These are phyloP conservation scores for Tapirus indicus DNA, from an alignment of 2,797 vertebrate species.

Conservation along the genomic window DNA sequence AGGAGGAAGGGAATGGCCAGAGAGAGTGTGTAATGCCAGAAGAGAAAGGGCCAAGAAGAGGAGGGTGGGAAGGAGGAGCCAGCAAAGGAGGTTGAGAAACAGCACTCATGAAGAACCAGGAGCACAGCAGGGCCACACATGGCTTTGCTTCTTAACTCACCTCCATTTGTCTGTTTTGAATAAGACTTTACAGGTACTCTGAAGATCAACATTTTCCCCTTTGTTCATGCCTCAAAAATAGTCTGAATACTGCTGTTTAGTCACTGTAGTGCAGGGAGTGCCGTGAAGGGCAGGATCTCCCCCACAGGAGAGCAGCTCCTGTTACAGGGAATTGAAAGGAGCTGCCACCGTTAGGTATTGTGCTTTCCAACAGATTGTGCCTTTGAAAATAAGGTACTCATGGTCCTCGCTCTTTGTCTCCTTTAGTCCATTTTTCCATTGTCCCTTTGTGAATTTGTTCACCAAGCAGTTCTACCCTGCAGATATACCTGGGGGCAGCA, in stretches of 20 bases:
- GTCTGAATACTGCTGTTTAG: background rate
- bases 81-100: background rate
- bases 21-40: background rate
- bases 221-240: background rate
- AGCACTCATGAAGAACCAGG: background rate
- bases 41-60: background rate
- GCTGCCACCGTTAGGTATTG: fast-evolving
- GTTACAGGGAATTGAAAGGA: background rate
- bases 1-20: too few species aligned
- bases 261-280: background rate
- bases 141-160: background rate
- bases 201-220: background rate
- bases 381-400: conserved; percentile 9
- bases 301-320: background rate
- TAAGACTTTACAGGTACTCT: background rate
- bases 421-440: background rate
- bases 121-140: background rate
- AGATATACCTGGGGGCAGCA: background rate
- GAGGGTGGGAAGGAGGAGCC: background rate
- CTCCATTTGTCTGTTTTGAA: background rate
- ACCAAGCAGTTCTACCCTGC: background rate
- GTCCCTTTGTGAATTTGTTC: conserved; percentile 14
- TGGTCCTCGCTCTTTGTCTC: background rate
- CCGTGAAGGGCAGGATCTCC: background rate
- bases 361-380: background rate